These are phyloP conservation scores for Macrosiphum euphorbiae DNA, from an alignment of 2,888 invertebrate genomes.

Conservation along the genomic window DNA sequence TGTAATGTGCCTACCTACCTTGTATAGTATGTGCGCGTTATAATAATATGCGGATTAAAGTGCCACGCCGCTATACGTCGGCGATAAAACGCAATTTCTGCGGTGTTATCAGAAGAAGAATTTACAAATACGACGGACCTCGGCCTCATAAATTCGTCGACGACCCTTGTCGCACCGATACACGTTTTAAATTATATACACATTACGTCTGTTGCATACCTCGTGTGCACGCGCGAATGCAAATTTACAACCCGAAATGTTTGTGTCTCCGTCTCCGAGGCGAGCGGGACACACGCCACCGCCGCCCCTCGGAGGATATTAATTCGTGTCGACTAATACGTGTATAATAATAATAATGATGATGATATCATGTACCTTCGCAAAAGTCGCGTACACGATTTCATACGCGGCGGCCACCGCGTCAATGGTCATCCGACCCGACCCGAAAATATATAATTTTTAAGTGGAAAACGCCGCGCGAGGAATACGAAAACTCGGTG, in stretches of 20 bases:
- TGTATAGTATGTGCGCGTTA: not conserved
- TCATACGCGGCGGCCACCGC: not conserved
- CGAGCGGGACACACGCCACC: not conserved
- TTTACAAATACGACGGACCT: constrained; percentile 34
- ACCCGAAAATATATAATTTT: constrained; percentile 29
- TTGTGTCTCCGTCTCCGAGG: not conserved
- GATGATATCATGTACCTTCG: not conserved
- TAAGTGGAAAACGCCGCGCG: not conserved
- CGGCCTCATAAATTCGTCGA: constrained; percentile 53
- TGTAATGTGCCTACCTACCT: not conserved
- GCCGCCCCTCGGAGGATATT: constrained; percentile 24
- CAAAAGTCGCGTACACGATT: constrained; percentile 11
- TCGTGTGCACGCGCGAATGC: constrained; percentile 55
- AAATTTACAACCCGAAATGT: constrained; percentile 37
- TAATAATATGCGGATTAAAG: constrained; percentile 38
- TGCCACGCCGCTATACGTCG: not conserved
- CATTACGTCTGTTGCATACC: constrained; percentile 38
- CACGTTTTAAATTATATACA: constrained; percentile 55
- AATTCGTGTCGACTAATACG: constrained; percentile 47
- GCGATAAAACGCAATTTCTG: constrained; percentile 50
- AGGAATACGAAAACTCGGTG: constrained; percentile 29
- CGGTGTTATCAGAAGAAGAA: constrained; percentile 60
- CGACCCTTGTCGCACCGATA: constrained; percentile 50
- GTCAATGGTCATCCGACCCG: constrained; percentile 18
- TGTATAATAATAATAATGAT: not conserved